A percentile compares a stretch with the other conserved stretches of the same genome.
Evolutionary conservation across 2,888 invertebrate species (phyloP).

Genomic region (Dione juno): DNA sequence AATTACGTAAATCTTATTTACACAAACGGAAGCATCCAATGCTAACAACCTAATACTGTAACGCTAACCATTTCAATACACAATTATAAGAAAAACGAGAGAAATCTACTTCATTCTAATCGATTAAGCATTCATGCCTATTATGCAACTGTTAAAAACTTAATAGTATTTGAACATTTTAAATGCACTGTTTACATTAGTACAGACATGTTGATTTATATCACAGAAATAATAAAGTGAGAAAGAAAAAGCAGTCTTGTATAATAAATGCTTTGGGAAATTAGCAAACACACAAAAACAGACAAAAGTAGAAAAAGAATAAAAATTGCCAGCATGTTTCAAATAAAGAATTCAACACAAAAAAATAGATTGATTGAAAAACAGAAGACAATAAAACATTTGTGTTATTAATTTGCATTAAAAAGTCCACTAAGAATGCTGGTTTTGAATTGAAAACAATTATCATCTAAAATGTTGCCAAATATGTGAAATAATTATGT

Average conservation of each 20-base stretch:
- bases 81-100: constrained; percentile 45
- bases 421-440: background rate
- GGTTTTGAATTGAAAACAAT: background rate
- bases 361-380: background rate
- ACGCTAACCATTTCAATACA: constrained; percentile 54
- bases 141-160: constrained; percentile 33
- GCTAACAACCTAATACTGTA: constrained; percentile 72
- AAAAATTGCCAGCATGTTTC: background rate
- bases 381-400: background rate
- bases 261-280: constrained; percentile 46
- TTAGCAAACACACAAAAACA: background rate
- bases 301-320: background rate
- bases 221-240: constrained; percentile 61
- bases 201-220: constrained; percentile 43
- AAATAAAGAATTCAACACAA: background rate
- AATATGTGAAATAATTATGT: background rate
- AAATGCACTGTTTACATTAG: constrained; percentile 35
- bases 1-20: constrained; percentile 77
- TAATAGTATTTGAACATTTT: constrained; percentile 28
- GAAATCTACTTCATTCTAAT: constrained; percentile 40
- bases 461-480: background rate
- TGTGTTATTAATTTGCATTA: background rate
- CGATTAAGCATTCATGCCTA: constrained; percentile 44
- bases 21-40: constrained; percentile 77
- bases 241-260: constrained; percentile 57